phyloP scores from a whole-genome alignment of 2,888 invertebrate genomes.

The Xanthorhoe designata region DNA sequence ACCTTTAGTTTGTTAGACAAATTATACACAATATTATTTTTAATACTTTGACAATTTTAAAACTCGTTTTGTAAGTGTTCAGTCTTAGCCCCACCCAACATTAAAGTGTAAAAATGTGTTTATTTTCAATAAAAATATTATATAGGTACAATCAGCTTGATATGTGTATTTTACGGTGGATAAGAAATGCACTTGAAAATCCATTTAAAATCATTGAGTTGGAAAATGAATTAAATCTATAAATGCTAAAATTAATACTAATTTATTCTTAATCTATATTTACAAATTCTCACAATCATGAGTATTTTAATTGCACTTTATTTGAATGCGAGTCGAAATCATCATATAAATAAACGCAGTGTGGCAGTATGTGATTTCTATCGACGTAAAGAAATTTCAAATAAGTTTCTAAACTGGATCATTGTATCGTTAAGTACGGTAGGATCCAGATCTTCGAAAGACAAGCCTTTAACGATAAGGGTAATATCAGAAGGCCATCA shows the following conservation, averaged over 20 bases:
- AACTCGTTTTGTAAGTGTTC: conserved; percentile 3
- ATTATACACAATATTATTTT: too few relatives aligned
- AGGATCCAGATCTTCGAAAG: too few relatives aligned
- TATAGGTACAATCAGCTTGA: conserved; percentile 71
- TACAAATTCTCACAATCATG: conserved; percentile 82
- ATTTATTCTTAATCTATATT: conserved; percentile 66
- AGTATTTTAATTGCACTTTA: conserved; percentile 85
- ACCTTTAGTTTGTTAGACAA: too few relatives aligned
- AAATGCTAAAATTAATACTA: conserved; percentile 80
- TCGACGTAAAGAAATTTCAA: conserved; percentile 22
- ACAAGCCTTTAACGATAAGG: not conserved
- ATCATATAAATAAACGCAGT: conserved; percentile 72
- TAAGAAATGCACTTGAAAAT: conserved; percentile 51
- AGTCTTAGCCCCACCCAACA: conserved; percentile 28
- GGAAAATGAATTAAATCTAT: conserved; percentile 53
- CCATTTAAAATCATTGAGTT: conserved; percentile 48
- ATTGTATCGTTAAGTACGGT: not conserved
- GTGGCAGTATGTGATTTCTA: conserved; percentile 47
- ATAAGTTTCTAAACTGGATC: not conserved
- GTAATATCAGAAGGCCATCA: not conserved
- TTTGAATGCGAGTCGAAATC: conserved; percentile 71
- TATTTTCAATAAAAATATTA: conserved; percentile 29
- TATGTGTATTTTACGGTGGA: conserved; percentile 78
- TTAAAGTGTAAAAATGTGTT: conserved; percentile 16
- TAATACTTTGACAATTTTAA: not conserved